Evolutionary conservation across 2,797 vertebrate species (phyloP).

Genomic region (Masticophis lateralis): DNA sequence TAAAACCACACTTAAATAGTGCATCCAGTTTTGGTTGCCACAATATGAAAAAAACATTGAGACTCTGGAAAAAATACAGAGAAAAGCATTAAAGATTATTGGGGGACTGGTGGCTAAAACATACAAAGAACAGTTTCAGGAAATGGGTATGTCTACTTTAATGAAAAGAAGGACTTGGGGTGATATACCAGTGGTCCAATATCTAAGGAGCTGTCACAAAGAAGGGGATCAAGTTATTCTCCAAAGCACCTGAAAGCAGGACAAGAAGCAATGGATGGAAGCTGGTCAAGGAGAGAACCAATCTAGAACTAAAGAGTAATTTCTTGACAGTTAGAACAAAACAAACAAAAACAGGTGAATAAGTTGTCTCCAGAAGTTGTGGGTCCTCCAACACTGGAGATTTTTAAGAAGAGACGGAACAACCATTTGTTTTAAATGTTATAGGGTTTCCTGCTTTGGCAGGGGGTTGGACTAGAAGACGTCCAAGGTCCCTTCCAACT

Average conservation of each 20-base stretch:
- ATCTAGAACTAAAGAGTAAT: neutral
- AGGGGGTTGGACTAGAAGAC: neutral
- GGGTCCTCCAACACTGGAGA: neutral
- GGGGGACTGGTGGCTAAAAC: neutral
- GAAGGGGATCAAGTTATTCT: neutral
- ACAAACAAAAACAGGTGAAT: neutral
- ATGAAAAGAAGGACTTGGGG: neutral
- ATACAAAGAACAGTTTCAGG: neutral
- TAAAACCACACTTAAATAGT: neutral
- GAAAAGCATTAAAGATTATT: neutral
- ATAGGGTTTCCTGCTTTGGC: neutral
- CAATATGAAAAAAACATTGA: neutral
- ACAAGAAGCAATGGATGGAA: neutral
- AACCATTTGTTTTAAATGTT: neutral
- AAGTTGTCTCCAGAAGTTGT: neutral
- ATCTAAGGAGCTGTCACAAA: neutral
- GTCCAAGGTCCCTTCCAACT: neutral
- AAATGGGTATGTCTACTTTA: neutral
- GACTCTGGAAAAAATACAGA: neutral
- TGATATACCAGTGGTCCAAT: neutral
- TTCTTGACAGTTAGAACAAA: neutral
- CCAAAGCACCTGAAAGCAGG: neutral
- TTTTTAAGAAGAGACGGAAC: neutral
- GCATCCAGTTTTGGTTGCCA: neutral
- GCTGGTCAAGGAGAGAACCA: neutral